A percentile compares a stretch with the other conserved stretches of the same genome.
Evolutionary conservation across 2,888 invertebrate genomes (phyloP).

Genomic region (Drosophila testacea): DNA sequence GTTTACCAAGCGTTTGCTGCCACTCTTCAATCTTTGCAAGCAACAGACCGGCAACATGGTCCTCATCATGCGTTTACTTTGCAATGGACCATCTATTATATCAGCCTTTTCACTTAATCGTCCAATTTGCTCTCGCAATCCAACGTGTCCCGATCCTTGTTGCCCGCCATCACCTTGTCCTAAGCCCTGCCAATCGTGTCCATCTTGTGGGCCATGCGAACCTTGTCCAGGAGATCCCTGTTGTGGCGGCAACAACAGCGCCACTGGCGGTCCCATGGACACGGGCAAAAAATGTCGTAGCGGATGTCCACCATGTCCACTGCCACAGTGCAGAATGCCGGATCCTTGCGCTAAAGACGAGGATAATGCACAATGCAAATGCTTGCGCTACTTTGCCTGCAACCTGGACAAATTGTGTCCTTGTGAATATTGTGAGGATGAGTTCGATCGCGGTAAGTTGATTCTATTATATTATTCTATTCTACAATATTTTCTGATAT

Average conservation of each 20-base stretch:
- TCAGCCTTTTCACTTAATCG: conserved; percentile 78
- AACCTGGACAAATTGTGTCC: conserved; percentile 79
- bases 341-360: conserved; percentile 57
- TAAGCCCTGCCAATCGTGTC: conserved; percentile 31
- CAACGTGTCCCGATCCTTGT: conserved; percentile 48
- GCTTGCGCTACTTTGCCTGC: conserved; percentile 80
- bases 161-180: conserved; percentile 44
- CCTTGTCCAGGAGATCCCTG: conserved; percentile 37
- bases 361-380: conserved; percentile 31
- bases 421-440: conserved; percentile 80
- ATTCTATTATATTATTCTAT: background rate
- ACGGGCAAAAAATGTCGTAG: conserved; percentile 39
- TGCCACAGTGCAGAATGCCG: conserved; percentile 43
- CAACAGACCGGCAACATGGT: conserved; percentile 83
- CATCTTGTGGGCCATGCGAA: conserved; percentile 30
- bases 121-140: conserved; percentile 69
- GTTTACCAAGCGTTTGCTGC: conserved; percentile 80
- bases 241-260: conserved; percentile 17
- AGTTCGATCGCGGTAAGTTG: conserved; percentile 80
- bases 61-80: conserved; percentile 81
- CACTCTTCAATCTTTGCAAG: conserved; percentile 80
- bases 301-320: conserved; percentile 19
- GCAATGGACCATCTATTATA: conserved; percentile 83
- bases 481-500: background rate
- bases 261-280: conserved; percentile 65